Percentiles rank a stretch among this genome's conserved stretches.
Evolutionary conservation across 2,888 invertebrate genomes (phyloP).

Genomic region (Argynnis bischoffii): DNA sequence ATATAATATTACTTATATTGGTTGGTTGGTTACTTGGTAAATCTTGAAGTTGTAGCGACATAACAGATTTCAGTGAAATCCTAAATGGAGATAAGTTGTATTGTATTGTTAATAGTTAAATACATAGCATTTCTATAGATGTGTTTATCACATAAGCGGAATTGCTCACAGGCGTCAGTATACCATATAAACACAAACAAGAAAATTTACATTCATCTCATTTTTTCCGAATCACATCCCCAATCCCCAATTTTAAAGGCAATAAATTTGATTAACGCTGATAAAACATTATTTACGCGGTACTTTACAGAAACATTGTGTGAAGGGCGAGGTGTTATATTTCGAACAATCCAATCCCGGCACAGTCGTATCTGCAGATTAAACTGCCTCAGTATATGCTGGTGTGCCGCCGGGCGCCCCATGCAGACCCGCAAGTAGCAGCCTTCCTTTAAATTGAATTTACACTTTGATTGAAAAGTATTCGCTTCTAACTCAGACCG

Average conservation of each 20-base stretch:
- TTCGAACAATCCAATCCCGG: constrained; percentile 15
- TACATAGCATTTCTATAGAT: not conserved
- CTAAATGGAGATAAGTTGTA: no score
- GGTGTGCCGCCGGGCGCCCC: constrained; percentile 1
- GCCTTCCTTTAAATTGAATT: constrained; percentile 17
- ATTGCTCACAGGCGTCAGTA: not conserved
- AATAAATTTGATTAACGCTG: constrained; percentile 14
- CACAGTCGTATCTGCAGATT: constrained; percentile 20
- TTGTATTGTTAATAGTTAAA: no score
- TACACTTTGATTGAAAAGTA: constrained; percentile 20
- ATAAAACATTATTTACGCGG: constrained; percentile 10
- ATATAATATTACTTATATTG: no score
- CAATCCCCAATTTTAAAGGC: constrained; percentile 9
- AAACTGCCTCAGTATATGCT: constrained; percentile 11
- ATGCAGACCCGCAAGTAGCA: constrained; percentile 1
- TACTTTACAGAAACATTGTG: constrained; percentile 13
- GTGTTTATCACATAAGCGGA: not conserved
- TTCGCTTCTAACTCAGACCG: not conserved
- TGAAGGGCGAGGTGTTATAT: not conserved
- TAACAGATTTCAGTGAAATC: no score
- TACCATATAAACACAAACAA: not conserved
- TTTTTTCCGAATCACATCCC: constrained; percentile 1
- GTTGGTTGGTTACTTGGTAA: no score
- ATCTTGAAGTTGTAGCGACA: no score
- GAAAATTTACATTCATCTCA: constrained; percentile 3